Conservation (phyloP, 2,113 vertebrate species). For the Bolborhynchus lineola region DNA sequence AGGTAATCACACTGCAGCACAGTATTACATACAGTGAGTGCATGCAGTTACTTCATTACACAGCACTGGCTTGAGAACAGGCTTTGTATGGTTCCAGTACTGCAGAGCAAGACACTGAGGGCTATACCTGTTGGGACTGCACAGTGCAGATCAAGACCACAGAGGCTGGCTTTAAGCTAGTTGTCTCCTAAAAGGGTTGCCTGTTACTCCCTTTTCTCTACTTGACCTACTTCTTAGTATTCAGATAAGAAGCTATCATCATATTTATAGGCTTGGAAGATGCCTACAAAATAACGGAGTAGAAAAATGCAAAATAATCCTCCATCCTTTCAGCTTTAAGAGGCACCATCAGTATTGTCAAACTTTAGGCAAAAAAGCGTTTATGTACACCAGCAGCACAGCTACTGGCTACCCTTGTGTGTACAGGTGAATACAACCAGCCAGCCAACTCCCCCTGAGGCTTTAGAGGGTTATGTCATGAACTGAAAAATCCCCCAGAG, state of each 20-base stretch:
- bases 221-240: background rate
- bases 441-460: background rate
- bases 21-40: fast-evolving
- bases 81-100: background rate
- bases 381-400: background rate
- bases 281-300: background rate
- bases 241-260: background rate
- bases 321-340: background rate
- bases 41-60: too few species aligned
- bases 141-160: background rate
- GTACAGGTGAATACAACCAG: background rate
- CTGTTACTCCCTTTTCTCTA: background rate
- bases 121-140: background rate
- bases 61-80: background rate
- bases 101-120: fast-evolving
- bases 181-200: background rate
- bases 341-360: background rate
- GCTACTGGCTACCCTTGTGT: background rate
- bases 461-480: background rate
- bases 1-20: background rate
- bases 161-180: background rate
- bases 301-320: background rate
- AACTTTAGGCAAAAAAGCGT: background rate
- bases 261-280: background rate
- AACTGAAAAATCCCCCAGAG: background rate